Conservation (phyloP, 2,888 invertebrate genomes). For the Rotaria magnacalcarata region DNA sequence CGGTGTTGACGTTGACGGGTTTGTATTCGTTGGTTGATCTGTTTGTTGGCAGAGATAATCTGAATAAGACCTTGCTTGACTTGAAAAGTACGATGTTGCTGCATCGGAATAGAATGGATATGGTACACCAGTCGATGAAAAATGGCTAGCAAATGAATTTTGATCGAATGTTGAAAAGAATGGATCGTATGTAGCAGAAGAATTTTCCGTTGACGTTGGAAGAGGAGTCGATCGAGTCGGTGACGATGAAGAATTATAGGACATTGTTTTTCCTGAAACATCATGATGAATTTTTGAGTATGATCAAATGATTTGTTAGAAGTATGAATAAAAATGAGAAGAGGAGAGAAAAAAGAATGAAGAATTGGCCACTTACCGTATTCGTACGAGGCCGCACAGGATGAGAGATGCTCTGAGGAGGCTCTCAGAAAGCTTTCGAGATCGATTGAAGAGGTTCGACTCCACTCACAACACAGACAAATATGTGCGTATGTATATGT, state of each 20-base stretch:
- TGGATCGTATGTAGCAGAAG: neutral
- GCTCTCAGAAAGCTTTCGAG: constrained; percentile 35
- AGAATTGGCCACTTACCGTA: constrained; percentile 34
- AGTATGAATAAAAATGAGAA: constrained; percentile 7
- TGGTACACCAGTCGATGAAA: constrained; percentile 11
- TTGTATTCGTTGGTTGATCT: neutral
- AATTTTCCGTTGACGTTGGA: neutral
- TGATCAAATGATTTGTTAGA: constrained; percentile 5
- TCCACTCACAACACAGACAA: constrained; percentile 13
- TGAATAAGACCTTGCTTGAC: neutral
- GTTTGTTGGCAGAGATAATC: constrained; percentile 10
- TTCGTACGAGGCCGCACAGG: constrained; percentile 6
- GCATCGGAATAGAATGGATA: constrained; percentile 15
- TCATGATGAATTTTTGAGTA: constrained; percentile 25
- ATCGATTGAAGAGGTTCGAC: constrained; percentile 35
- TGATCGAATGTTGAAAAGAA: neutral
- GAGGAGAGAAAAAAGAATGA: neutral
- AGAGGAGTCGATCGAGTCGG: neutral
- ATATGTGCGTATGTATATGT: constrained; percentile 23
- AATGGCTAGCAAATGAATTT: neutral
- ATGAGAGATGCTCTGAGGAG: constrained; percentile 28
- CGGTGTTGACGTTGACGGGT: neutral
- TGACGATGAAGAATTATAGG: neutral
- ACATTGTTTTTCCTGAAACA: constrained; percentile 16
- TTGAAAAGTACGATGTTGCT: constrained; percentile 19